Evolutionary conservation across 1,140 invertebrate genomes (phyloP).

Genomic region (Heliconius eleuchia): DNA sequence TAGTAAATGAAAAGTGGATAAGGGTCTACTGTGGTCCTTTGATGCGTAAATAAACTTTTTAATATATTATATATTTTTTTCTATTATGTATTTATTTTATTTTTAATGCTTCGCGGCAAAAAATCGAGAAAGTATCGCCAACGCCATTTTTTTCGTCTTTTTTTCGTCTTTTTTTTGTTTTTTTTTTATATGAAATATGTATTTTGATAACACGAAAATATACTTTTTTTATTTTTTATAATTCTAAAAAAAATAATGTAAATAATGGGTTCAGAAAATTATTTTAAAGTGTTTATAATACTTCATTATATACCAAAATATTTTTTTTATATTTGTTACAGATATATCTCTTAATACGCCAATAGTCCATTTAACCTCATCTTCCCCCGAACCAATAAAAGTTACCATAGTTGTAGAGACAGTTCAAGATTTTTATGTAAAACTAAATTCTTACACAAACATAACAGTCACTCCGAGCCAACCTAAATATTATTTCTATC

Average conservation of each 20-base stretch:
- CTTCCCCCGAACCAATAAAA: conserved; percentile 75
- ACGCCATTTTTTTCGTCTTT: too few species aligned
- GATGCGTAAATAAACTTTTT: conserved; percentile 42
- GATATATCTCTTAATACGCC: conserved; percentile 70
- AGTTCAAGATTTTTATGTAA: conserved; percentile 82
- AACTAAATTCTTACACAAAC: conserved; percentile 63
- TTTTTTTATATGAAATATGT: too few species aligned
- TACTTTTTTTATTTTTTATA: too few species aligned
- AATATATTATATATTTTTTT: conserved; percentile 16
- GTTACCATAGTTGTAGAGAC: conserved; percentile 82
- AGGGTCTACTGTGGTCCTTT: conserved; percentile 69
- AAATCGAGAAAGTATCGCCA: too few species aligned
- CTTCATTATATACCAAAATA: neutral
- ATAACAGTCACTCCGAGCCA: conserved; percentile 77
- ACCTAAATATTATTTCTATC: conserved; percentile 77
- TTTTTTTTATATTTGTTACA: conserved; percentile 34
- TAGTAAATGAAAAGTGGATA: conserved; percentile 60
- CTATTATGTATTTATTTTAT: neutral
- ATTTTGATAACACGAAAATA: too few species aligned
- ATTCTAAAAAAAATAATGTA: too few species aligned
- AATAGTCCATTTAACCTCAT: conserved; percentile 84
- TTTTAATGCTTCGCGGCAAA: neutral
- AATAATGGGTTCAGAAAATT: too few species aligned
- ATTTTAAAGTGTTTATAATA: too few species aligned
- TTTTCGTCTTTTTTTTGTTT: too few species aligned